Base-by-base conservation (phyloP, 2,113 vertebrate species). In the Onychorhynchus coronatus region DNA sequence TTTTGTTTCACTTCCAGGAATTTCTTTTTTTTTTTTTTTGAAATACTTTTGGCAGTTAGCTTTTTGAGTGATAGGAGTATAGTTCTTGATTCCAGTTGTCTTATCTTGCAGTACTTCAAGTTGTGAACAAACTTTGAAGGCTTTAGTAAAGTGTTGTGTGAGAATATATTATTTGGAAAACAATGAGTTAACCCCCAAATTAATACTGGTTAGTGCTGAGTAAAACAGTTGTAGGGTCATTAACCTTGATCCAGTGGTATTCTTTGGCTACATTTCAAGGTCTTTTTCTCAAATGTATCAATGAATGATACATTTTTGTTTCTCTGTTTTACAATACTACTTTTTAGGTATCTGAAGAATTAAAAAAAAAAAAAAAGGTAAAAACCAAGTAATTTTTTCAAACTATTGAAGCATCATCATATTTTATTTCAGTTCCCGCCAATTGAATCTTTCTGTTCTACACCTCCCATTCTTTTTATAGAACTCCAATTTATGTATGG, bases 301-400 rank as follows among this genome's bases (percentile, higher is more conserved):
- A 35, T 72, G 52, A 71, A 81, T 63, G 30, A 55, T 52, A 11
- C 3, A 2, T n/a, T 93, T 85, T 84, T 56, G 8, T 8, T 91
- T 81, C 11, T 76, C 28, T 68, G 66, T 61, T 27, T 65, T 44
- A 22, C 6, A 46, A 9, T 77, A 39, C 5, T 0, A 3, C 63
- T 89, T 87, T 30, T 67, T 44, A 72, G 50, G 25, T 27, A 55
- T 41, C 41, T 50, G 53, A 71, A 84, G 25, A 71, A 61, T 35
- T 73, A 47, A 73, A 47, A 62, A 68, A 39, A 61, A 61, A 59
- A 16, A 5, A 4, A 42, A 79, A 42, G 21, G 7, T 3, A 14
- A n/a, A 22, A 24, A 33, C 2, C 0, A 1, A 2, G 6, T 30
- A 35, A 35, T 56, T 86, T 77, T 59, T 79, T 23, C 11, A 62